Evolutionary conservation across 1,140 invertebrate species (phyloP), one percentile per base, ranked within the genome.

Genomic region (Diploscapter pachys): DNA sequence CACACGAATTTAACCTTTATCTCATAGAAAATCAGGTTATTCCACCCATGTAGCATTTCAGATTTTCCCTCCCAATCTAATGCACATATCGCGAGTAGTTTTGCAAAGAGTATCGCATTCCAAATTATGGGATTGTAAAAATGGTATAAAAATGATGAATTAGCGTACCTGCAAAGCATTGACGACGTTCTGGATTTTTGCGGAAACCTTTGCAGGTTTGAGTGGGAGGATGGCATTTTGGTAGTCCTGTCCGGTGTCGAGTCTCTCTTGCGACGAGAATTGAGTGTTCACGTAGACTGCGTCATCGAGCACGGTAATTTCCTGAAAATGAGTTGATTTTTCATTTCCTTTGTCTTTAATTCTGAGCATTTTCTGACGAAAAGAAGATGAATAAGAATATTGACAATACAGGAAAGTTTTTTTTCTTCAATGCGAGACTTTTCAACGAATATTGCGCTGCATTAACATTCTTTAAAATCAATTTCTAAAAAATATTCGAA

Each of bases 161-260:
- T 31, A 31, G 31, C 31, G 31, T 31, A 31, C 31, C 31, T 31
- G 31, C 31, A 31, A 31, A 31, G 31, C 31, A 31, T 31, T 31
- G 31, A 31, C 31, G 31, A 31, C 31, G 31, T 31, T 31, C 31
- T 31, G 31, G 31, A 31, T 31, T 31, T 31, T 31, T 31, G 31
- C 31, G 31, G 31, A 31, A 0, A 31, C 31, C 31, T 31, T 31
- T 31, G 31, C 31, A 31, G 31, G 31, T 31, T 31, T 31, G 31
- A 31, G 31, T 6, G 83, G 81, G 9, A 84, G 67, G 49, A 80
- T 63, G 5, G 83, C 78, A 63, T 84, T 84, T 48, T 82, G 82
- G 68, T 84, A 84, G 52, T 84, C 82, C 54, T 82, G 75, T 13
- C 75, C 57, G 51, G 48, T 73, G 11, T 48, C 57, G 2, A 65